Base-by-base conservation (phyloP, 2,797 vertebrate genomes). In the Eptatretus atami region DNA sequence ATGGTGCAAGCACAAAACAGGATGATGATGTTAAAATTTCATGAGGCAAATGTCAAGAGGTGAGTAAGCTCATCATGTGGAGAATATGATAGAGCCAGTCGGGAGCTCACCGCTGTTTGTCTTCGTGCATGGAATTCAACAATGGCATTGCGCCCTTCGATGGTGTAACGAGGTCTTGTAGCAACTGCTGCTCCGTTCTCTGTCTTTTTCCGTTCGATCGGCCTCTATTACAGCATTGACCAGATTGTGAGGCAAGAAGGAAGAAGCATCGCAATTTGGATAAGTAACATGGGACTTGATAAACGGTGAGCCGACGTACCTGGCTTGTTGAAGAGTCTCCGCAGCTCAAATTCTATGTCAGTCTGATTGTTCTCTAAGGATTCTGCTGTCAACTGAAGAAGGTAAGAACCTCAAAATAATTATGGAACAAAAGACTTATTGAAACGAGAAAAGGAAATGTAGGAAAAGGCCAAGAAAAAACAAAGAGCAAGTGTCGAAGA, bases 71-170 rank as follows among this genome's bases (percentile, higher is more conserved):
- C 31, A 8, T 44, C 31, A 8, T 4, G 31, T 44, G 31, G 31
- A 44, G 31, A 8, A 44, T 44, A 44, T 44, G 31, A 44, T 5
- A 44, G 4, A 44, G 31, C 31, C 6, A 44, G 4, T 44, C 6
- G 3, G 6, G 31, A 44, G 31, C 4, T 64, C 68, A 96, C 92
- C 86, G 87, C 77, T 93, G 84, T 69, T 84, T 76, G 76, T 98
- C 92, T 75, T 95, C 84, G 0, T 98, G 87, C 74, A 98, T 77
- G 77, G 72, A n/a, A 86, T 76, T 86, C 95, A 64, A 98, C 76
- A 1, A 98, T 98, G 70, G 90, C 86, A 0, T 98, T 92, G 65
- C 92, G 82, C 73, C 90, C 84, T 67, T 98, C 90, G 3, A 98
- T 92, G 71, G 90, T 83, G 67, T 82, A 87, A 93, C 80, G 53